Percentiles rank a stretch among this genome's conserved stretches.
These are phyloP conservation scores for Plectropomus leopardus DNA, from an alignment of 2,113 vertebrate species.

Conservation along the genomic window DNA sequence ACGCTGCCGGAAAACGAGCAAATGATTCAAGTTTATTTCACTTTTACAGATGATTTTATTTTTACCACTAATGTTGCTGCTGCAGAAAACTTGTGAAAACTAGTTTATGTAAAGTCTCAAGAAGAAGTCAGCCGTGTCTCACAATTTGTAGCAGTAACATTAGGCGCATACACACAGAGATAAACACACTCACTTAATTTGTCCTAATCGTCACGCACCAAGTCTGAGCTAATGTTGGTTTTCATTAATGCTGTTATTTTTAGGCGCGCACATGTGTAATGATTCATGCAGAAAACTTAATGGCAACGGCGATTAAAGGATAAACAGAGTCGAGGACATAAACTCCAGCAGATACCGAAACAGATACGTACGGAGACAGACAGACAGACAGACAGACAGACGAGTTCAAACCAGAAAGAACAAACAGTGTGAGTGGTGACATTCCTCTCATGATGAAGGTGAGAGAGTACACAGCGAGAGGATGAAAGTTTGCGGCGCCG, in stretches of 20 bases:
- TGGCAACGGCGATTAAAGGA: constrained; percentile 9
- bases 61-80: background rate
- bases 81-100: background rate
- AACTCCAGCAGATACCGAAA: background rate
- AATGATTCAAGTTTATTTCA: background rate
- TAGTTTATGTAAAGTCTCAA: background rate
- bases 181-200: constrained; percentile 7
- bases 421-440: background rate
- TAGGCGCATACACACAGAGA: background rate
- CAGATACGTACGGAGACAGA: too few relatives aligned
- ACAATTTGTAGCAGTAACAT: background rate
- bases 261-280: constrained; percentile 5
- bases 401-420: background rate
- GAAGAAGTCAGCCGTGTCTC: background rate
- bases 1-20: background rate
- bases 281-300: constrained; percentile 30
- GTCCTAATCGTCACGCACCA: constrained; percentile 15
- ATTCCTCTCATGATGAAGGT: constrained; percentile 3
- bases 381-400: too few relatives aligned
- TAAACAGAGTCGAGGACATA: background rate
- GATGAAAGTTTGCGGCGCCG: background rate
- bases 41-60: too few relatives aligned
- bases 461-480: background rate
- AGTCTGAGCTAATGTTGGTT: constrained; percentile 21
- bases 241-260: constrained; percentile 27